Conservation (phyloP, 1,140 invertebrate species). For the Pseudachorutes palmiensis region DNA sequence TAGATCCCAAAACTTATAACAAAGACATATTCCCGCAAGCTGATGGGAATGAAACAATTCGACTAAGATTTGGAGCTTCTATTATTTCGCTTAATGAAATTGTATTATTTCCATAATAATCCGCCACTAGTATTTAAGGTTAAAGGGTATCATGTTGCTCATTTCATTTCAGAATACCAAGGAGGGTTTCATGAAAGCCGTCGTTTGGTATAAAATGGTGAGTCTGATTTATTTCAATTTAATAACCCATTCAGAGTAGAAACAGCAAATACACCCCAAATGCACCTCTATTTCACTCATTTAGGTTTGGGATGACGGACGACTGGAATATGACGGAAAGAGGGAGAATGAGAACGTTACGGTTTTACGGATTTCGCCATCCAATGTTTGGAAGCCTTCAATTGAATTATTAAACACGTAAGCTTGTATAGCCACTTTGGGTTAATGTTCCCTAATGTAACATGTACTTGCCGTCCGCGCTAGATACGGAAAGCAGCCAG, state of each 20-base stretch:
- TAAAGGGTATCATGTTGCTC: too few relatives aligned
- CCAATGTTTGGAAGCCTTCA: neutral
- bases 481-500: neutral
- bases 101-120: neutral
- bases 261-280: too few relatives aligned
- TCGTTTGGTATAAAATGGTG: neutral
- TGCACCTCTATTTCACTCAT: neutral
- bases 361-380: neutral
- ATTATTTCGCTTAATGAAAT: neutral
- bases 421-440: neutral
- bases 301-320: neutral
- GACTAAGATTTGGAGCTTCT: neutral
- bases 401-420: neutral
- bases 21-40: constrained; percentile 1
- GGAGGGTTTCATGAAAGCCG: neutral
- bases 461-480: neutral
- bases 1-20: neutral
- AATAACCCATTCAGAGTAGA: too few relatives aligned
- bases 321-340: neutral
- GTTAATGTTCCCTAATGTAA: neutral
- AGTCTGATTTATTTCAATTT: too few relatives aligned
- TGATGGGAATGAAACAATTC: neutral
- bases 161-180: neutral
- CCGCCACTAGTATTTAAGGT: neutral
- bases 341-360: neutral